Conservation (phyloP, 2,113 vertebrate genomes). For the Otus sunia region DNA sequence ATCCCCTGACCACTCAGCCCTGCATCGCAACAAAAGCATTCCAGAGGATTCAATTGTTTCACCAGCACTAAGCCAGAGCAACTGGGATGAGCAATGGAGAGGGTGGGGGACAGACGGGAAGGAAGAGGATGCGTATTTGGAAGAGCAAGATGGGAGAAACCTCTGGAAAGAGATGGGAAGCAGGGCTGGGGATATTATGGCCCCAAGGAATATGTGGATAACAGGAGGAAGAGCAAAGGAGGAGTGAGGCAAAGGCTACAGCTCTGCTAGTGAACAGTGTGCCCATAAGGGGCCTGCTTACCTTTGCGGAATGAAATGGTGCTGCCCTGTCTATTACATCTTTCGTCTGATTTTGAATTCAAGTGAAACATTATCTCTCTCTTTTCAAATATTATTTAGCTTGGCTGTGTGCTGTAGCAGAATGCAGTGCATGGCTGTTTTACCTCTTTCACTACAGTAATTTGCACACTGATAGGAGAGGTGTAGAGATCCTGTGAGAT, state of each 20-base stretch:
- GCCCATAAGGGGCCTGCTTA: neutral
- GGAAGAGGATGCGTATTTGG: neutral
- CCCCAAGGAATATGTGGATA: neutral
- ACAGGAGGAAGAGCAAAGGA: neutral
- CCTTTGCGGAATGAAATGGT: neutral
- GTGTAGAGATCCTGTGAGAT: neutral
- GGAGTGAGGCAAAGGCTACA: neutral
- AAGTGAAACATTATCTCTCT: neutral
- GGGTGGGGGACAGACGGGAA: neutral
- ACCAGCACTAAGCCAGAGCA: conserved; percentile 33
- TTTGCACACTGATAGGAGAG: neutral
- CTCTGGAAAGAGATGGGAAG: neutral
- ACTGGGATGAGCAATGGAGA: neutral
- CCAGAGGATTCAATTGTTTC: conserved; percentile 47
- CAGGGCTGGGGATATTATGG: neutral
- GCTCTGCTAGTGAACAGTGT: neutral
- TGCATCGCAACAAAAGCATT: conserved; percentile 59
- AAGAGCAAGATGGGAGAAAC: neutral
- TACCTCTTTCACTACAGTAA: neutral
- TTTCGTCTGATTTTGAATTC: neutral
- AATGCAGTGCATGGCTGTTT: neutral
- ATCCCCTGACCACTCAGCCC: conserved; percentile 49
- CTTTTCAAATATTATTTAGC: neutral
- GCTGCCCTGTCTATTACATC: neutral
- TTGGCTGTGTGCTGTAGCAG: neutral